These are phyloP conservation scores for Laupala kohalensis DNA, from an alignment of 1,140 invertebrate species.

Conservation along the genomic window DNA sequence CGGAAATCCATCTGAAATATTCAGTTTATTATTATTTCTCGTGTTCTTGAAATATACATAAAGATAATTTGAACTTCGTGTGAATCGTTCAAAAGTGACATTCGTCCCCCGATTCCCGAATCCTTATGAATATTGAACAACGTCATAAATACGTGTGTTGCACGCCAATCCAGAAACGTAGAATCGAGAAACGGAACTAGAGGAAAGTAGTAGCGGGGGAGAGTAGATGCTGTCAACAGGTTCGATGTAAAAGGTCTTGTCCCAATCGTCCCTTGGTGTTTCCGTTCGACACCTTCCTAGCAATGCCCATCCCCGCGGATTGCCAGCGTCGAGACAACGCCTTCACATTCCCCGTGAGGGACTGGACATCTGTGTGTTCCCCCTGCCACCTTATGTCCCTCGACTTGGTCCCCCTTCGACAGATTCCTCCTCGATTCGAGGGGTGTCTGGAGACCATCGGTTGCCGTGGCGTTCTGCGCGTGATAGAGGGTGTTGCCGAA, in stretches of 20 bases:
- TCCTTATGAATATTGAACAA: not conserved
- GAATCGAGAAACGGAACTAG: not conserved
- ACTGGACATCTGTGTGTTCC: not conserved
- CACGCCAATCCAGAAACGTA: not conserved
- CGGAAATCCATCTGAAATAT: not conserved
- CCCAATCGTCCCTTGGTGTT: not conserved
- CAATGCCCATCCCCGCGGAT: no score
- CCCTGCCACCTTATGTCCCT: no score
- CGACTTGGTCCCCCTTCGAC: not conserved
- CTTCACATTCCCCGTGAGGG: not conserved
- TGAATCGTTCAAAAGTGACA: not conserved
- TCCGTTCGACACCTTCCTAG: not conserved
- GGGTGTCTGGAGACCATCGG: no score
- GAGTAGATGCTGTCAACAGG: not conserved
- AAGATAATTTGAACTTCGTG: not conserved
- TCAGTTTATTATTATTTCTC: not conserved
- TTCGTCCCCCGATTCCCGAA: not conserved
- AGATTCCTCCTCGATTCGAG: not conserved
- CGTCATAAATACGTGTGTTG: not conserved
- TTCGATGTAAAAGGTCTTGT: not conserved
- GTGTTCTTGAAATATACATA: not conserved
- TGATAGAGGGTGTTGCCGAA: not conserved
- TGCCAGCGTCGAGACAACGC: no score
- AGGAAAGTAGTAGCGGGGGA: not conserved
- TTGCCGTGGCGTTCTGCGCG: not conserved